Evolutionary conservation across 1,140 invertebrate species (phyloP).

Genomic region (Macrobrachium nipponense): DNA sequence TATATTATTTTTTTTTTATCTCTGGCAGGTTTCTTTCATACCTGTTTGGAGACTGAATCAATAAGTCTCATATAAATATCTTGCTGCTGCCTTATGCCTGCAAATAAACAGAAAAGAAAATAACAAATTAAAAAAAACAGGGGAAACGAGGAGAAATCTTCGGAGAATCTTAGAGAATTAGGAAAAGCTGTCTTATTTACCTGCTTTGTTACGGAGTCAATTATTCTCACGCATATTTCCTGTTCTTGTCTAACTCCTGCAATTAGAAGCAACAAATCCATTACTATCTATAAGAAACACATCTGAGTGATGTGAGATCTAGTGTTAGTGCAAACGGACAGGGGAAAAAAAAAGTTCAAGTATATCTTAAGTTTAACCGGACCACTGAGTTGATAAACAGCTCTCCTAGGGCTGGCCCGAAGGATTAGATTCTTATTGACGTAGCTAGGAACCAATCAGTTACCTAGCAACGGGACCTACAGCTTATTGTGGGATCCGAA

Average conservation of each 20-base stretch:
- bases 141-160: conserved; percentile 17
- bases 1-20: background rate
- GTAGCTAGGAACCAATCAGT: too few species aligned
- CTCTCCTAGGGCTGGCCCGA: too few species aligned
- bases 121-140: conserved; percentile 33
- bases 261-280: conserved; percentile 6
- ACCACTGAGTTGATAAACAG: too few species aligned
- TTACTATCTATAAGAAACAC: too few species aligned
- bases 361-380: too few species aligned
- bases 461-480: too few species aligned
- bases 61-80: conserved; percentile 56
- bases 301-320: too few species aligned
- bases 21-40: conserved; percentile 17
- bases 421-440: too few species aligned
- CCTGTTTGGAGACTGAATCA: conserved; percentile 52
- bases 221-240: conserved; percentile 53
- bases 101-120: conserved; percentile 51
- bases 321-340: too few species aligned
- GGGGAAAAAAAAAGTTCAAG: too few species aligned
- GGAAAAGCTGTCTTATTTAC: conserved; percentile 30
- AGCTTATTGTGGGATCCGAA: too few species aligned
- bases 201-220: conserved; percentile 60
- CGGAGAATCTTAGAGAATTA: background rate
- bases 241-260: conserved; percentile 58
- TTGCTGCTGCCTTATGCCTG: conserved; percentile 58